phyloP scores from a whole-genome alignment of 2,888 invertebrate genomes.

The Cephonodes hylas region DNA sequence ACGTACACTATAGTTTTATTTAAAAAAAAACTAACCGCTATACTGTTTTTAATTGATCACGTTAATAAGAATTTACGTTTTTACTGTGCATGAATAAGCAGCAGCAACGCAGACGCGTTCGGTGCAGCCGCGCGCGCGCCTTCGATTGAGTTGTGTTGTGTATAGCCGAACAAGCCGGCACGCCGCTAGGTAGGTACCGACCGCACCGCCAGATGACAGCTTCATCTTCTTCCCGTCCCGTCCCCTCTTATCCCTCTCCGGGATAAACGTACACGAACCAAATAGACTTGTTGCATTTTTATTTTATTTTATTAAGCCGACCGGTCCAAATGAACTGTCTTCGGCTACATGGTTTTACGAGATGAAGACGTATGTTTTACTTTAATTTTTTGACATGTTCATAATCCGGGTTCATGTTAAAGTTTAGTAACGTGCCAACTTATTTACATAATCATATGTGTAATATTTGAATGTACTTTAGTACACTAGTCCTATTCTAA shows the following conservation, averaged over 20 bases:
- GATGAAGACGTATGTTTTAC: slow-evolving; percentile 31
- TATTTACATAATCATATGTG: background rate
- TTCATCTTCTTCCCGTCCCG: slow-evolving; percentile 58
- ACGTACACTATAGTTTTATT: slow-evolving; percentile 20
- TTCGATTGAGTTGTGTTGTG: slow-evolving; percentile 37
- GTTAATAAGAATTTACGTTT: slow-evolving; percentile 30
- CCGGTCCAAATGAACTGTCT: slow-evolving; percentile 54
- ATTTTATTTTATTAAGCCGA: slow-evolving; percentile 59
- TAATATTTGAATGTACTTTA: background rate
- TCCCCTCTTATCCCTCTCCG: slow-evolving; percentile 32
- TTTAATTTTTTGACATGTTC: background rate
- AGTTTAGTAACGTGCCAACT: background rate
- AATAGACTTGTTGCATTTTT: slow-evolving; percentile 70
- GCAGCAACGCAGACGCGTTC: slow-evolving; percentile 33
- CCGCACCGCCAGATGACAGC: slow-evolving; percentile 65
- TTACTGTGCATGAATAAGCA: slow-evolving; percentile 29
- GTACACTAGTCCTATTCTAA: too few species aligned
- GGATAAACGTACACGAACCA: slow-evolving; percentile 47
- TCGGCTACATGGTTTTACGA: slow-evolving; percentile 40
- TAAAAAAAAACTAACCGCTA: background rate
- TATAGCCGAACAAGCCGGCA: slow-evolving; percentile 4
- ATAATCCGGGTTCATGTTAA: background rate
- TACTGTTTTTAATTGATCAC: slow-evolving; percentile 21
- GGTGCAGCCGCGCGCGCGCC: slow-evolving; percentile 57
- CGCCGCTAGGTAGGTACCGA: slow-evolving; percentile 26